Conservation (phyloP, 2,113 vertebrate species). For the Myotis yumanensis region DNA sequence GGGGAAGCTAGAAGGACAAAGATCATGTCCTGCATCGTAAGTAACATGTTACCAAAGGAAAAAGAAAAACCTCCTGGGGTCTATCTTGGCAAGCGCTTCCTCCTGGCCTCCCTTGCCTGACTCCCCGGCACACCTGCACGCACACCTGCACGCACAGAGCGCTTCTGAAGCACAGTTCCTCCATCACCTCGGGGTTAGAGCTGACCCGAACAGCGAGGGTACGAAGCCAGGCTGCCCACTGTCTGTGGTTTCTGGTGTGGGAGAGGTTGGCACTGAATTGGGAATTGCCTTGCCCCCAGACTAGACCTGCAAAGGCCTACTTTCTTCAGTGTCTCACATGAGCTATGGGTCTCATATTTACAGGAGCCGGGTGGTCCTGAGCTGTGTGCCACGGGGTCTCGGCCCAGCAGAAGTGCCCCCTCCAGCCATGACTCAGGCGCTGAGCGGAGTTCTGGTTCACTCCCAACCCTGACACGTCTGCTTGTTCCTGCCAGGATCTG, state of each 20-base stretch:
- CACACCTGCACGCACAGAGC: background rate
- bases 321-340: background rate
- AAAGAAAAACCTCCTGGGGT: background rate
- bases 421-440: too few relatives aligned
- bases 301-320: background rate
- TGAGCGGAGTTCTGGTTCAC: background rate
- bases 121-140: accelerated
- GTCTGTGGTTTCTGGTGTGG: background rate
- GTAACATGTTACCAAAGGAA: background rate
- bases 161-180: background rate
- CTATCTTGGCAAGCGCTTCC: background rate
- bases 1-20: background rate
- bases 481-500: background rate
- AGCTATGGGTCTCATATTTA: background rate
- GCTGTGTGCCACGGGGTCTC: accelerated
- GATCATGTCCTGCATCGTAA: background rate
- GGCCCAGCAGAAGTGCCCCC: background rate
- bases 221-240: background rate
- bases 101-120: background rate
- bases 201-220: too few relatives aligned
- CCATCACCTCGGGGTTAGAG: background rate
- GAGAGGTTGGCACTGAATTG: background rate
- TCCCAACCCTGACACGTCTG: background rate
- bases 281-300: background rate
- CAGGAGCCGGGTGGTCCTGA: background rate